phyloP scores from a whole-genome alignment of 2,113 vertebrate genomes.

The Caranx ignobilis region DNA sequence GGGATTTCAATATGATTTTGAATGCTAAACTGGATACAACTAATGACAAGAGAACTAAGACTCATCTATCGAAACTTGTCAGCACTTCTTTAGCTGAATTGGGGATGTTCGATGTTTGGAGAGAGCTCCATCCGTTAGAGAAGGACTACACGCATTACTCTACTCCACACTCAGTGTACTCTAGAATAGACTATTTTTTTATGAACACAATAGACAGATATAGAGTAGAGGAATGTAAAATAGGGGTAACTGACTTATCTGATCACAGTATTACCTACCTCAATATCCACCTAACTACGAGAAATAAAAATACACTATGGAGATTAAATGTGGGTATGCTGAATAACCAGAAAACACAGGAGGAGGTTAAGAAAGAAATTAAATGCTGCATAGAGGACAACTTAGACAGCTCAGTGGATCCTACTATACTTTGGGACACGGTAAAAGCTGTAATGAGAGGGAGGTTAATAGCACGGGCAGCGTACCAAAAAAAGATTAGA shows the following conservation, averaged over 20 bases:
- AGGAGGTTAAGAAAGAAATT: conserved; percentile 1
- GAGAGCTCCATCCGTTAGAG: neutral
- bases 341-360: neutral
- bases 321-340: neutral
- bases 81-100: neutral
- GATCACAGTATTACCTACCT: neutral
- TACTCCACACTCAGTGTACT: neutral
- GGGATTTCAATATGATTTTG: neutral
- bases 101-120: neutral
- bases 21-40: conserved; percentile 1
- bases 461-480: neutral
- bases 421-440: neutral
- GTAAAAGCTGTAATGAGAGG: neutral
- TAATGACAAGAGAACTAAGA: neutral
- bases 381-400: neutral
- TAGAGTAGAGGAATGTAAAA: neutral
- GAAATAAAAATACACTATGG: conserved; percentile 2
- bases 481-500: neutral
- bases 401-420: neutral
- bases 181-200: neutral
- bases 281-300: neutral
- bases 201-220: conserved; percentile 3
- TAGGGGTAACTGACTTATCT: conserved; percentile 1
- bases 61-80: neutral
- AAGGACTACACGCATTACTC: neutral